Conservation (phyloP, 2,888 invertebrate genomes). For the Zygothrica quintamaculata region DNA sequence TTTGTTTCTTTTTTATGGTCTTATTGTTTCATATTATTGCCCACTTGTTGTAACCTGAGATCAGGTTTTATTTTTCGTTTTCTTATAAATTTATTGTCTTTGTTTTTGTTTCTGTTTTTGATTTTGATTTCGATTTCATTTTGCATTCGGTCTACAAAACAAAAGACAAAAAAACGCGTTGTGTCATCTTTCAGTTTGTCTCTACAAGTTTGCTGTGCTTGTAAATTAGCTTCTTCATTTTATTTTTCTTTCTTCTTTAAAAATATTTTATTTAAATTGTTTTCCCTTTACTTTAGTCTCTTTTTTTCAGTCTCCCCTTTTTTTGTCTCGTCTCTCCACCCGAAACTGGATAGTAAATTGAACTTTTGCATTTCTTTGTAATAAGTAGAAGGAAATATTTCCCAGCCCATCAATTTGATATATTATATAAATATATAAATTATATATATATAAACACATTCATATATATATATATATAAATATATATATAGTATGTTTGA, state of each 20-base stretch:
- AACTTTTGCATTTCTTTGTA: no score
- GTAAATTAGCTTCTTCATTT: constrained; percentile 48
- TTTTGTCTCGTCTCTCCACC: no score
- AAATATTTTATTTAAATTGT: constrained; percentile 11
- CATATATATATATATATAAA: no score
- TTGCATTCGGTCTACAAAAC: constrained; percentile 53
- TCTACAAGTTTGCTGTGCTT: constrained; percentile 17
- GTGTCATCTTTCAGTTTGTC: constrained; percentile 65
- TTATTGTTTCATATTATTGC: constrained; percentile 59
- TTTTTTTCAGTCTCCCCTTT: no score
- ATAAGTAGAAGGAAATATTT: no score
- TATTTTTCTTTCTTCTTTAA: constrained; percentile 22
- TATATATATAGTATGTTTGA: no score
- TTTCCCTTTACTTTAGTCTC: constrained; percentile 18
- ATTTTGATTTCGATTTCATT: constrained; percentile 66
- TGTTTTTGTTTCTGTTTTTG: no score
- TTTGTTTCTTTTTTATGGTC: constrained; percentile 46
- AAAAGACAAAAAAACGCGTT: constrained; percentile 50
- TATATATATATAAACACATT: no score
- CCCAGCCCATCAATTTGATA: no score
- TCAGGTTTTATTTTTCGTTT: constrained; percentile 37
- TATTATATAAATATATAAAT: no score
- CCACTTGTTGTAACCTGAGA: constrained; percentile 50
- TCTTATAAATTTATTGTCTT: no score
- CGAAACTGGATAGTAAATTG: no score